Evolutionary conservation across 1,140 invertebrate species (phyloP), one percentile per base, ranked within the genome.

Genomic region (Danaus melanippus): DNA sequence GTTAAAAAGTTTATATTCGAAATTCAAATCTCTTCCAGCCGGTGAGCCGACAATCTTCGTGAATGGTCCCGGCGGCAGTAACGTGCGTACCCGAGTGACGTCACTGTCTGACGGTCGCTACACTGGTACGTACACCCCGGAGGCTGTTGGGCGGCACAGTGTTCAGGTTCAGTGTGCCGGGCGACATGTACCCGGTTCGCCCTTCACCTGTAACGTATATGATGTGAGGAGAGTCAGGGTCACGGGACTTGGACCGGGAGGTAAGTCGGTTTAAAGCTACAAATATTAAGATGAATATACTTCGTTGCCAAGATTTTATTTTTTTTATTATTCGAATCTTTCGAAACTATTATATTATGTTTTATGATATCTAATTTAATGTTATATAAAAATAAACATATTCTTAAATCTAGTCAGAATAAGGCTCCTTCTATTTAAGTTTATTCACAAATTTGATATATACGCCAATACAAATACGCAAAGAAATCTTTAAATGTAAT

Each of bases 161-260:
- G 90, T 98, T 10, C 91, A 92, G 46, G 91, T 98, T 11, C 86
- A 93, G 15, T 90, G 96, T 6, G 95, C 95, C 56, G 92, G 92
- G 15, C 92, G 96, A 65, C 92, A 93, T 46, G 93, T 98, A 0
- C 92, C 93, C 60, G 95, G 95, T 0, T 97, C 95, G n/a, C 96
- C 96, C 0, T 97, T 97, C 79, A 93, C 92, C 39, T 97, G 95
- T 81, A 97, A 97, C 74, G 95, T 96, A 41, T 97, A 97, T 62
- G 96, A 97, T 79, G 95, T 97, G 0, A 92, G 91, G 7, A 93
- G 94, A 70, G 95, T 97, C 1, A 89, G 91, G 66, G 94, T 97
- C 8, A 92, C 93, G 12, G 94, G 95, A 9, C 81, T 93, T 50
- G 92, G 89, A 11, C 74, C 80, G 58, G 80, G 80, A 60, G 80